phyloP scores from a whole-genome alignment of 2,888 invertebrate species.

The Salticus scenicus region DNA sequence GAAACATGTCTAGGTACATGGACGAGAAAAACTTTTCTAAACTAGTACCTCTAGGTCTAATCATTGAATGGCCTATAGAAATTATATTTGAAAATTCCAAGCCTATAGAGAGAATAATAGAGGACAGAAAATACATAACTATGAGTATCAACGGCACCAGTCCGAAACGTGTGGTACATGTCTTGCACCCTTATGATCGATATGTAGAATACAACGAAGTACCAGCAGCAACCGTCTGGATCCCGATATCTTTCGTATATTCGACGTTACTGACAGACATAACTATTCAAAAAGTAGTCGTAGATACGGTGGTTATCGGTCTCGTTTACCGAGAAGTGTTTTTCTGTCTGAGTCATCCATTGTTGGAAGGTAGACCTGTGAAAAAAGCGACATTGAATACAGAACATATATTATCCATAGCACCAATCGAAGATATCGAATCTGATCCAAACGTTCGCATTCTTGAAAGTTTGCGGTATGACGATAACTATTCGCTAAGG shows the following conservation, averaged over 20 bases:
- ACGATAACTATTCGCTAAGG: background rate
- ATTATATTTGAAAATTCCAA: background rate
- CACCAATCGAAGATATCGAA: too few relatives aligned
- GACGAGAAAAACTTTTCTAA: background rate
- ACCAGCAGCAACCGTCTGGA: background rate
- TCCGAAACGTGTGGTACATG: conserved; percentile 8
- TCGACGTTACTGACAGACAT: background rate
- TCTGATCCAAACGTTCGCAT: too few relatives aligned
- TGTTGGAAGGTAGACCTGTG: background rate
- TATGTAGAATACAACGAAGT: conserved; percentile 6
- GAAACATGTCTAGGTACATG: too few relatives aligned
- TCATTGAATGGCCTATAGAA: conserved; percentile 3
- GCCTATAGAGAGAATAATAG: background rate
- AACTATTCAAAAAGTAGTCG: background rate
- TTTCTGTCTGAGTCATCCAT: conserved; percentile 21
- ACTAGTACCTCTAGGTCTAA: conserved; percentile 15
- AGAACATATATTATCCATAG: too few relatives aligned
- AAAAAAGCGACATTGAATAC: too few relatives aligned
- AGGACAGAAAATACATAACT: background rate
- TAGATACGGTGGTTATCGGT: background rate
- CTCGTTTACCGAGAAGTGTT: background rate
- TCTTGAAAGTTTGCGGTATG: background rate
- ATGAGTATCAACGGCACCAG: conserved; percentile 4
- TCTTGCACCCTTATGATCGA: background rate
- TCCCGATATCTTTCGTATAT: background rate